Evolutionary conservation across 2,888 invertebrate species (phyloP).

Genomic region (Mimachlamys varia): DNA sequence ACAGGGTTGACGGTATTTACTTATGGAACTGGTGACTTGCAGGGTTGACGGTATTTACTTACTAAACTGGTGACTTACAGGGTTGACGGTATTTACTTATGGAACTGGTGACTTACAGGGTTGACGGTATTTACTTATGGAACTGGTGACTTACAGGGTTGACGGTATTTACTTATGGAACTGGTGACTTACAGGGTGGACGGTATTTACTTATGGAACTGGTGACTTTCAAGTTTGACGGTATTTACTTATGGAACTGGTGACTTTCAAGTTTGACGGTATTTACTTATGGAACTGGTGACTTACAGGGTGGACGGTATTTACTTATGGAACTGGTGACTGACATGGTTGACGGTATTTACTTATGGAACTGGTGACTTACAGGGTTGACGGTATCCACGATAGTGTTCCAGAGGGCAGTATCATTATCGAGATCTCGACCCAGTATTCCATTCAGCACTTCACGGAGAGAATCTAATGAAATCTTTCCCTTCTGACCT

Average conservation of each 20-base stretch:
- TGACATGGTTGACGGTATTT: conserved; percentile 61
- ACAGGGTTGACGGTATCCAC: conserved; percentile 61
- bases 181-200: conserved; percentile 56
- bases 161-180: conserved; percentile 51
- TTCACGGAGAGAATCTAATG: conserved; percentile 62
- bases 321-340: conserved; percentile 38
- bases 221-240: conserved; percentile 57
- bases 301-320: conserved; percentile 60
- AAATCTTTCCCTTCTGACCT: conserved; percentile 63
- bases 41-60: conserved; percentile 56
- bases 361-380: not conserved
- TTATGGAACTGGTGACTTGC: conserved; percentile 46
- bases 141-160: conserved; percentile 54
- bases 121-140: conserved; percentile 53
- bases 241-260: conserved; percentile 44
- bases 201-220: conserved; percentile 46
- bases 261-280: conserved; percentile 58
- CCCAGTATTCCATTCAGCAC: conserved; percentile 61
- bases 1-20: conserved; percentile 61
- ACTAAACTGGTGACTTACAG: conserved; percentile 48
- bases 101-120: conserved; percentile 51
- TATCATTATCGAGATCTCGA: conserved; percentile 58
- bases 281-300: conserved; percentile 40
- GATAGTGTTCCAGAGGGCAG: conserved; percentile 59
- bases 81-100: conserved; percentile 55